A percentile compares a stretch with the other conserved stretches of the same genome.
phyloP scores from a whole-genome alignment of 2,113 vertebrate species.

The Phaethon lepturus region DNA sequence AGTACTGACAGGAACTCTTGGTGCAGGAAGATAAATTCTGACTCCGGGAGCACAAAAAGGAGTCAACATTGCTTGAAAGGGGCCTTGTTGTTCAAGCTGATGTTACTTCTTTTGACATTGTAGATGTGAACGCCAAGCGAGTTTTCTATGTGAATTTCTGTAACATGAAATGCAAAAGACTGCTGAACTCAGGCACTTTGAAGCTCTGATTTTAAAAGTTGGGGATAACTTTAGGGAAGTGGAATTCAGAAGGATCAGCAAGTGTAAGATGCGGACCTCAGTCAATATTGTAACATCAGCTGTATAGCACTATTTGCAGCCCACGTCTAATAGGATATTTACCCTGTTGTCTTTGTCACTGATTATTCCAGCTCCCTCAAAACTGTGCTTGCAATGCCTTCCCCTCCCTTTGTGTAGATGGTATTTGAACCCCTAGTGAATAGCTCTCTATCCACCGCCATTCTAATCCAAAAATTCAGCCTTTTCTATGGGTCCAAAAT shows the following conservation, averaged over 20 bases:
- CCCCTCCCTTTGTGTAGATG: neutral
- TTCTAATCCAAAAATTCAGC: neutral
- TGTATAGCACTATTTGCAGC: neutral
- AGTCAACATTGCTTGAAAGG: neutral
- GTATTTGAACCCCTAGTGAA: neutral
- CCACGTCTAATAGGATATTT: neutral
- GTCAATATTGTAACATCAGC: neutral
- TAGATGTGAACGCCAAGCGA: neutral
- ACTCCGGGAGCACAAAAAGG: neutral
- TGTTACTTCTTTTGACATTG: neutral
- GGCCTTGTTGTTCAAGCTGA: neutral
- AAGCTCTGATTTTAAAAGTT: neutral
- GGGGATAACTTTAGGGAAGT: neutral
- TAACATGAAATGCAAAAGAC: neutral
- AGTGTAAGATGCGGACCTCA: neutral
- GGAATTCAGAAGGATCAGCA: neutral
- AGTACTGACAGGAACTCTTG: slow-evolving; percentile 18
- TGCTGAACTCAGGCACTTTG: neutral
- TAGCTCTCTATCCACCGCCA: neutral
- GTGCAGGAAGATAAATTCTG: neutral
- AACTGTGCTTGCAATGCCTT: neutral
- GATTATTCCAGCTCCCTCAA: neutral
- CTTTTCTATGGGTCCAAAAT: neutral
- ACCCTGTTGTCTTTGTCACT: neutral
- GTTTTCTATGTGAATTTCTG: neutral